A percentile compares a stretch with the other conserved stretches of the same genome.
These are phyloP conservation scores for Phrynocephalus forsythii DNA, from an alignment of 2,797 vertebrate genomes.

Conservation along the genomic window DNA sequence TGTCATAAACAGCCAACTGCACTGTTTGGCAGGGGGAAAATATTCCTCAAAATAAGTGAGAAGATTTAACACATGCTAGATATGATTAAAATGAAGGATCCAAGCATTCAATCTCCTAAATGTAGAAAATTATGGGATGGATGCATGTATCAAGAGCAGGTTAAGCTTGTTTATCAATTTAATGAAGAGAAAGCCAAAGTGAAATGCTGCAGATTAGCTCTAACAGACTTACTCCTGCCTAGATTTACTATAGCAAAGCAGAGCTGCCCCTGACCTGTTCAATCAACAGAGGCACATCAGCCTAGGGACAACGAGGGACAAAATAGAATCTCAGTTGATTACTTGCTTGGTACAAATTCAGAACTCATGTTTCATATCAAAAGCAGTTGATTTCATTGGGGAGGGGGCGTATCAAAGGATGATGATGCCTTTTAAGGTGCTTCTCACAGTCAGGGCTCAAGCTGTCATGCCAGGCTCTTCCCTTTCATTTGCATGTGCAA, in stretches of 20 bases:
- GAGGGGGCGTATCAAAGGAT: neutral
- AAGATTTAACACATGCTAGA: neutral
- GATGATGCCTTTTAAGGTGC: neutral
- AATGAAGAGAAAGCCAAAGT: slow-evolving; percentile 36
- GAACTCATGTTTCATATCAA: slow-evolving; percentile 6
- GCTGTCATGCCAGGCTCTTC: neutral
- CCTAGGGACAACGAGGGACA: neutral
- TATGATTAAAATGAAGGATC: neutral
- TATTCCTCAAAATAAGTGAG: neutral
- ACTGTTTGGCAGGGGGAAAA: neutral
- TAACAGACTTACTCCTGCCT: neutral
- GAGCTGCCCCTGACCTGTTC: neutral
- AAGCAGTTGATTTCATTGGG: neutral
- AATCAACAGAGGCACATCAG: neutral
- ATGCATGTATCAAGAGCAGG: neutral
- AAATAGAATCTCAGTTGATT: neutral
- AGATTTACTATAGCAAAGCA: neutral
- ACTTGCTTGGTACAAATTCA: neutral
- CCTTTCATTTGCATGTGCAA: neutral
- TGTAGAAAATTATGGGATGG: neutral
- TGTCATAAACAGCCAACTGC: neutral
- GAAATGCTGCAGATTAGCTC: slow-evolving; percentile 37
- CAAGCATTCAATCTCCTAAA: neutral
- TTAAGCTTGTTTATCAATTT: slow-evolving; percentile 26
- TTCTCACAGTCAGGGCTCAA: neutral